phyloP scores from a whole-genome alignment of 2,113 vertebrate species.

The Micromys minutus region DNA sequence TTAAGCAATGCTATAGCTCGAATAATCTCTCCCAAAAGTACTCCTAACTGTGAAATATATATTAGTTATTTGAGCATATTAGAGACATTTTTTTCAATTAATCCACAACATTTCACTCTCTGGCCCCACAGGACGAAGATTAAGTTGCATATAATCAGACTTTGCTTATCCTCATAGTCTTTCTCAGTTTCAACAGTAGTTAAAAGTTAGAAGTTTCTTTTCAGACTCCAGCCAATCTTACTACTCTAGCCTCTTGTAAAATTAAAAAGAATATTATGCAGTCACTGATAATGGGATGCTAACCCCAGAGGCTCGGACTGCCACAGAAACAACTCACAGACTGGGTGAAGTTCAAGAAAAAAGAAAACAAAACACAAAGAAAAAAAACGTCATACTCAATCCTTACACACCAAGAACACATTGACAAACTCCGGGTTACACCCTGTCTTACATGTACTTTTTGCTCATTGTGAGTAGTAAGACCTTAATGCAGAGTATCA shows the following conservation, averaged over 20 bases:
- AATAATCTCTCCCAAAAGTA: background rate
- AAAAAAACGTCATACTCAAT: no score
- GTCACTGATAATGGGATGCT: no score
- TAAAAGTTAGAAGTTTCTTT: background rate
- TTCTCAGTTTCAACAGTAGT: background rate
- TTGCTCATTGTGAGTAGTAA: no score
- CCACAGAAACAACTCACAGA: no score
- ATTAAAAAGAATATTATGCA: no score
- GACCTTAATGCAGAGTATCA: no score
- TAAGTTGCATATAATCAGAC: background rate
- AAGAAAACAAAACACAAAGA: no score
- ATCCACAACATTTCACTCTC: background rate
- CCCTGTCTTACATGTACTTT: no score
- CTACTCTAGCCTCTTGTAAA: background rate
- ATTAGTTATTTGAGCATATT: background rate
- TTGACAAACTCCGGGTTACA: no score
- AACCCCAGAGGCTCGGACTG: no score
- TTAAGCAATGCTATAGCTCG: background rate
- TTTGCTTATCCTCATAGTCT: background rate
- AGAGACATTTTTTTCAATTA: background rate
- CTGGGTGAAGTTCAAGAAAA: no score
- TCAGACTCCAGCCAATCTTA: background rate
- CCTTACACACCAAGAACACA: no score
- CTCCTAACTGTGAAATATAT: background rate
- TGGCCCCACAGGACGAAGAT: background rate